Conservation (phyloP, 2,797 vertebrate genomes). For the Hirundo rustica region DNA sequence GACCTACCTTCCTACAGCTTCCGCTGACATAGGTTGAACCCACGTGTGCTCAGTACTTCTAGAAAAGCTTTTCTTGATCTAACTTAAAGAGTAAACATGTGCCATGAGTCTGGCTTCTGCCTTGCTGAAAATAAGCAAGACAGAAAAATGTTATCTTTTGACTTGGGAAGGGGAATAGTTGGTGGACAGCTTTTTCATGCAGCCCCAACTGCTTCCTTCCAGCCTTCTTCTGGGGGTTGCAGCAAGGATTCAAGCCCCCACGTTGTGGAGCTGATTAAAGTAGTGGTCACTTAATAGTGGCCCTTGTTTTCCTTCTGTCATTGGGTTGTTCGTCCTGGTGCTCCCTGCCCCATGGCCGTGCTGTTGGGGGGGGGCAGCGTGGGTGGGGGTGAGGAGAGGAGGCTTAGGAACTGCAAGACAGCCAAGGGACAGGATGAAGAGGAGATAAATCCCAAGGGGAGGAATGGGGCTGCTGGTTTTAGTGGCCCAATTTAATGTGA, state of each 20-base stretch:
- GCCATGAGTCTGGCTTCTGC: background rate
- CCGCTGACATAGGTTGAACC: background rate
- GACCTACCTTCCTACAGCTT: background rate
- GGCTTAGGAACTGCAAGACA: background rate
- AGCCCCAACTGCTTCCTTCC: background rate
- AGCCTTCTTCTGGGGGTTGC: background rate
- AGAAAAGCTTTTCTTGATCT: background rate
- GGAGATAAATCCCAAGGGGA: background rate
- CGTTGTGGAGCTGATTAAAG: background rate
- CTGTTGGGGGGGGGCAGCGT: background rate
- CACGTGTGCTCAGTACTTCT: background rate
- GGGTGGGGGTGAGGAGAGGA: background rate
- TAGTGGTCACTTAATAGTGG: background rate
- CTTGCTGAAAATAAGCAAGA: background rate
- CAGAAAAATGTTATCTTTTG: background rate
- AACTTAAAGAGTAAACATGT: background rate
- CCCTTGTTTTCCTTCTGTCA: background rate
- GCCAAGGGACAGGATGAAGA: background rate
- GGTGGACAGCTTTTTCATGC: background rate
- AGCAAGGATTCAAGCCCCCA: fast-evolving
- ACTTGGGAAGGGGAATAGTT: background rate
- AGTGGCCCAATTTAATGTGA: background rate
- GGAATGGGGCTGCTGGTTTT: background rate
- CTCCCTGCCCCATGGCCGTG: background rate
- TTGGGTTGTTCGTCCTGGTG: background rate